A percentile compares a stretch with the other conserved stretches of the same genome.
These are phyloP conservation scores for Adelognathus sp. DNA, from an alignment of 2,888 invertebrate species.

Conservation along the genomic window DNA sequence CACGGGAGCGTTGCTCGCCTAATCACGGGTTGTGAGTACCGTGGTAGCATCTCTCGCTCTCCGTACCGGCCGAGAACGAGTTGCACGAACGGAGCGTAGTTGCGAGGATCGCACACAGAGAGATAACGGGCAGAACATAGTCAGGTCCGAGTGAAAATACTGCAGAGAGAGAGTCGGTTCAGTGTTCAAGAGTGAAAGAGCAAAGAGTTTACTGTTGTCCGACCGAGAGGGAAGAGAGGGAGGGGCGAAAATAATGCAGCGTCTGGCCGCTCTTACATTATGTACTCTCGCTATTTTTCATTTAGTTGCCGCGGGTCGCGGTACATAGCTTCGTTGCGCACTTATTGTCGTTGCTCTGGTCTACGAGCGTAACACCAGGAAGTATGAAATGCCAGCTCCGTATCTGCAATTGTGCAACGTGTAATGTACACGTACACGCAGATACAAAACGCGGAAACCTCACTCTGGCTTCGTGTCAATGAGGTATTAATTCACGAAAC, in stretches of 20 bases:
- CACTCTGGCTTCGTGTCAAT: constrained; percentile 58
- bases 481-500: constrained; percentile 38
- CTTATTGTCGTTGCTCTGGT: constrained; percentile 58
- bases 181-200: constrained; percentile 17
- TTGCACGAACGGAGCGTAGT: constrained; percentile 37
- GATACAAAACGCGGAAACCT: constrained; percentile 1
- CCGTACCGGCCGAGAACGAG: constrained; percentile 57
- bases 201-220: constrained; percentile 25
- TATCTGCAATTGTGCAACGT: constrained; percentile 65
- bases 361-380: constrained; percentile 69
- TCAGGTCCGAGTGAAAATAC: constrained; percentile 21
- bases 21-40: constrained; percentile 67
- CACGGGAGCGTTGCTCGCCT: constrained; percentile 62
- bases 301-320: constrained; percentile 30
- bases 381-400: constrained; percentile 67
- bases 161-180: constrained; percentile 22
- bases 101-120: constrained; percentile 34
- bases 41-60: no score
- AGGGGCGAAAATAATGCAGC: constrained; percentile 30
- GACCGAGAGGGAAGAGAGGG: neutral
- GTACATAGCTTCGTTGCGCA: constrained; percentile 28
- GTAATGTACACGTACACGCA: neutral
- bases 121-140: constrained; percentile 10
- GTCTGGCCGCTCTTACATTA: constrained; percentile 43
- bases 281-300: constrained; percentile 46